Conservation (phyloP, 1,140 invertebrate genomes). For the Alviniconcha marisindica region DNA sequence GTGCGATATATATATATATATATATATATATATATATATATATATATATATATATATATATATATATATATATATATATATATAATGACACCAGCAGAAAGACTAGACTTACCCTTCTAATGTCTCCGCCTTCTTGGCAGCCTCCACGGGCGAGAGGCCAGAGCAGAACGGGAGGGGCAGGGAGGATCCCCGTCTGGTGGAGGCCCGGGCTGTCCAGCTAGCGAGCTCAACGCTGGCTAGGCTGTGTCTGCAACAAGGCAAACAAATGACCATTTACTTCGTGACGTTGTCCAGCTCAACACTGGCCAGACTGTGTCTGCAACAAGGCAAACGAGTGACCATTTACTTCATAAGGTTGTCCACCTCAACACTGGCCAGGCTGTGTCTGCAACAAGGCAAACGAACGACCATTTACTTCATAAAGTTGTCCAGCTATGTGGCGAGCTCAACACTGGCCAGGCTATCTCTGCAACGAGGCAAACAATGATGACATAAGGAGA, state of each 20-base stretch:
- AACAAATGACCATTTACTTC: background rate
- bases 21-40: no score
- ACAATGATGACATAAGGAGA: background rate
- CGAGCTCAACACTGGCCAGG: constrained; percentile 41
- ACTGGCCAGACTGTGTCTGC: constrained; percentile 50
- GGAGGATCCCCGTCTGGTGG: constrained; percentile 33
- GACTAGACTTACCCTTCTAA: constrained; percentile 38
- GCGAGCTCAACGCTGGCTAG: constrained; percentile 46
- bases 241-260: constrained; percentile 44
- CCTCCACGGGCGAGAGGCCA: constrained; percentile 14
- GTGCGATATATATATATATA: no score
- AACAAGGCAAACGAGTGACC: background rate
- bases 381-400: constrained; percentile 43
- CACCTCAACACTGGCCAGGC: constrained; percentile 46
- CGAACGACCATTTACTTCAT: background rate
- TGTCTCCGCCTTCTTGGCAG: constrained; percentile 35
- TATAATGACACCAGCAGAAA: no score
- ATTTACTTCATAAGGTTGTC: no score
- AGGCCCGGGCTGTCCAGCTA: constrained; percentile 40
- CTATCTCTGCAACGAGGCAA: constrained; percentile 42
- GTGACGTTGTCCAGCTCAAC: constrained; percentile 28
- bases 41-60: no score
- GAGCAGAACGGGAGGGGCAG: constrained; percentile 34
- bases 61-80: no score
- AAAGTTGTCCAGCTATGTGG: background rate